Percentiles rank a stretch among this genome's conserved stretches.
phyloP scores from a whole-genome alignment of 2,113 vertebrate species.

The Misgurnus anguillicaudatus region DNA sequence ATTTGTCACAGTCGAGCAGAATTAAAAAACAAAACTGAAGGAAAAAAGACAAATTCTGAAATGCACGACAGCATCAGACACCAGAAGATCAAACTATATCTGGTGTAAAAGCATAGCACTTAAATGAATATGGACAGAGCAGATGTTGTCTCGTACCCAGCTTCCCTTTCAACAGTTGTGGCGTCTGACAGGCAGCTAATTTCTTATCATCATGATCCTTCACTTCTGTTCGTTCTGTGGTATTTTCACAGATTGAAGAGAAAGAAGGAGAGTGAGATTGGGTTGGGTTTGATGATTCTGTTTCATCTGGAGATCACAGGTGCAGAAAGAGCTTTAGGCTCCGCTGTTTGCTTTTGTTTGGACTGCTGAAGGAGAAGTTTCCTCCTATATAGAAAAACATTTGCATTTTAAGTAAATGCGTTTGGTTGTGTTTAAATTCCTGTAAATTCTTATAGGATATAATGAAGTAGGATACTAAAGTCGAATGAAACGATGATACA shows the following conservation, averaged over 20 bases:
- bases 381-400: not conserved
- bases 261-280: conserved; percentile 30
- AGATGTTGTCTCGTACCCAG: conserved; percentile 15
- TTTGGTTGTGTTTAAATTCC: too few species aligned
- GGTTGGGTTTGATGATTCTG: conserved; percentile 18
- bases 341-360: not conserved
- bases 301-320: conserved; percentile 42
- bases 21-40: not conserved
- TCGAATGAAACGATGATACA: too few species aligned
- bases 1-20: conserved; percentile 13
- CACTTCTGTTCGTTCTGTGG: conserved; percentile 18
- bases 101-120: conserved; percentile 36
- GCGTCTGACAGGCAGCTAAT: conserved; percentile 48
- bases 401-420: too few species aligned
- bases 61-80: conserved; percentile 15
- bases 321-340: not conserved
- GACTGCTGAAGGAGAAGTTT: conserved; percentile 16
- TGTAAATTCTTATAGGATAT: too few species aligned
- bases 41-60: conserved; percentile 1
- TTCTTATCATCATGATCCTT: conserved; percentile 31
- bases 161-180: conserved; percentile 18
- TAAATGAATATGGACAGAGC: conserved; percentile 32
- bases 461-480: too few species aligned
- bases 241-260: conserved; percentile 56
- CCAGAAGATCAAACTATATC: not conserved